Conservation (phyloP, 2,888 invertebrate genomes). For the Ametastegia equiseti region DNA sequence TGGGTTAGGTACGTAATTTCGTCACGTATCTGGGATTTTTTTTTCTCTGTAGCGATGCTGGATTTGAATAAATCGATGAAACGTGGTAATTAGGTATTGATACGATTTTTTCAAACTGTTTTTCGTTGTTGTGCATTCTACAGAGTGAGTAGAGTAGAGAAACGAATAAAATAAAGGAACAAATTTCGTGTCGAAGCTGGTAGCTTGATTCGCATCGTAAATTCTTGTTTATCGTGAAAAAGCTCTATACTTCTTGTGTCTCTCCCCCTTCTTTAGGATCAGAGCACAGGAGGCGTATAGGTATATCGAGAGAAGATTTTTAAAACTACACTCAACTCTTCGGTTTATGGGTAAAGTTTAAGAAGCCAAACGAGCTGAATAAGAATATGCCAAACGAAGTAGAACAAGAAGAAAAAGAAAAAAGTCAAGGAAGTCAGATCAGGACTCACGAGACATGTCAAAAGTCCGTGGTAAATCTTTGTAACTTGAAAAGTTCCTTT, state of each 20-base stretch:
- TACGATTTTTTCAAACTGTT: not conserved
- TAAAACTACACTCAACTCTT: constrained; percentile 16
- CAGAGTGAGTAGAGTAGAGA: not conserved
- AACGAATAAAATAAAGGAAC: not conserved
- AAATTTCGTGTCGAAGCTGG: not conserved
- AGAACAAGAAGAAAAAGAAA: no score
- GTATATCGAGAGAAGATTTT: not conserved
- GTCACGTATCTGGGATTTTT: constrained; percentile 4
- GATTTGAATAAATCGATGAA: not conserved
- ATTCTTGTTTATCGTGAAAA: constrained; percentile 14
- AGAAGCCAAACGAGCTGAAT: constrained; percentile 30
- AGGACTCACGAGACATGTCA: not conserved
- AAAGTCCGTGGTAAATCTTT: not conserved
- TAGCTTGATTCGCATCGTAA: not conserved
- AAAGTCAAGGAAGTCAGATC: not conserved
- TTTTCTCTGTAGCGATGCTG: not conserved
- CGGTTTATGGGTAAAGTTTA: constrained; percentile 7
- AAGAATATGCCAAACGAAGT: constrained; percentile 34
- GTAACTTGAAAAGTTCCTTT: not conserved
- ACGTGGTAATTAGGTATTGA: constrained; percentile 1
- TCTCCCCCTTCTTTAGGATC: not conserved
- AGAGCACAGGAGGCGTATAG: no score
- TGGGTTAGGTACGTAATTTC: not conserved
- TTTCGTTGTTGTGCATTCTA: not conserved
- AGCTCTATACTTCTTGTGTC: not conserved